Base-by-base conservation (phyloP, 1,140 invertebrate genomes). In the Calephelis virginiensis region DNA sequence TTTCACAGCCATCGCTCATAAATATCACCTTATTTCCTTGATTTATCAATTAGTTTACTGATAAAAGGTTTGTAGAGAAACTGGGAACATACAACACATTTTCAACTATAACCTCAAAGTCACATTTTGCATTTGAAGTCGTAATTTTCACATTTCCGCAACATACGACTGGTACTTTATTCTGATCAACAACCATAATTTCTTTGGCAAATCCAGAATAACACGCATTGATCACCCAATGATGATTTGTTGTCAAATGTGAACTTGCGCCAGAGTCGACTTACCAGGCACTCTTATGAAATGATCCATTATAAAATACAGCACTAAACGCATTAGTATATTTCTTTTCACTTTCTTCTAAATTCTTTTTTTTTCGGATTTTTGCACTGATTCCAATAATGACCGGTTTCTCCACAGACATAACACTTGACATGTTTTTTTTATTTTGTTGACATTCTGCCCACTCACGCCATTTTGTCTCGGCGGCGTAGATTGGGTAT, bases 141-240 rank as follows among this genome's bases (percentile, higher is more conserved):
- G 53, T 69, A 40, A 79, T 75, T 10, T 70, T 66, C 28, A 82
- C 61, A 61, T 85, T 67, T 5, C 80, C 82, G 14, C 60, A 61
- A 71, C 76, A 77, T 40, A 67, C 13, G 6, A 80, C 81, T 49
- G 69, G 45, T 11, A 81, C 49, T 65, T 72, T 83, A 64, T 65
- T 60, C 48, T 75, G 66, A 61, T 85, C 75, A n/a, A 82, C 84
- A 38, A 78, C 70, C 11, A 75, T 64, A 68, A 84, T 81, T 61
- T 83, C 81, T 59, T 71, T 80, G 0, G 49, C 5, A n/a, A 66
- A 70, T 13, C 38, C 56, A 11, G 46, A 46, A 61, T 75, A 43
- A 47, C 63, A 43, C 12, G 40, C 71, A 66, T 80, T 68, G 4
- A 10, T 70, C n/a, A 74, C 40, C 66, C 63, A 74, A 63, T 53